Conservation (phyloP, 2,888 invertebrate species). For the Punctoribates punctum region DNA sequence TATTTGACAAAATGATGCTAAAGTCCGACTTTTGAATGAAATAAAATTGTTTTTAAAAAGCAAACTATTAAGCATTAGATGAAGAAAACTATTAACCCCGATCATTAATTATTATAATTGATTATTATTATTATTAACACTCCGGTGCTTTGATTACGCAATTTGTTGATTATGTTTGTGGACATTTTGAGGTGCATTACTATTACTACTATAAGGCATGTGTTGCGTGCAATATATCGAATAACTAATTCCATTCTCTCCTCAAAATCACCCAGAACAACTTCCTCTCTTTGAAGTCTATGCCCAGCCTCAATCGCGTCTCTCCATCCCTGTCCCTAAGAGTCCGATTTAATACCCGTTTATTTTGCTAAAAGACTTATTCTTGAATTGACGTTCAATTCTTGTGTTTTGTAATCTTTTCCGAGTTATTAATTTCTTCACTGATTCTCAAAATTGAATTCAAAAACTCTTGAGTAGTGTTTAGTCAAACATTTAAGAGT, state of each 20-base stretch:
- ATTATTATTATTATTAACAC: constrained; percentile 20
- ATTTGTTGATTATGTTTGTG: constrained; percentile 37
- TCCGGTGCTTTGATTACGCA: constrained; percentile 34
- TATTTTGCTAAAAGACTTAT: no score
- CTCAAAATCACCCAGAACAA: background rate
- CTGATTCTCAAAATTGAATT: background rate
- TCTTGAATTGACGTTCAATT: no score
- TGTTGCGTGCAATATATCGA: constrained; percentile 34
- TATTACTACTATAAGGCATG: constrained; percentile 17
- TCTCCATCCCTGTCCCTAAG: no score
- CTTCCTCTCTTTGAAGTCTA: background rate
- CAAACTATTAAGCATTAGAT: constrained; percentile 22
- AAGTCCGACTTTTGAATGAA: constrained; percentile 18
- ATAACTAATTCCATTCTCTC: background rate
- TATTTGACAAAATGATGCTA: constrained; percentile 22
- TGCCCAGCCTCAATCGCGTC: no score
- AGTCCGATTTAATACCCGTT: no score
- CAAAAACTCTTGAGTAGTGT: background rate
- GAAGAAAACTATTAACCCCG: background rate
- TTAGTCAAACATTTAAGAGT: background rate
- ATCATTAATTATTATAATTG: constrained; percentile 1
- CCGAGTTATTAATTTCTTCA: no score
- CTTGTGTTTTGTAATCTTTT: no score
- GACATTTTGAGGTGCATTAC: constrained; percentile 28
- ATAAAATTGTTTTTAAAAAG: constrained; percentile 25